Base-by-base conservation (phyloP, 2,888 invertebrate genomes). In the Scrobipalpa atriplicella region DNA sequence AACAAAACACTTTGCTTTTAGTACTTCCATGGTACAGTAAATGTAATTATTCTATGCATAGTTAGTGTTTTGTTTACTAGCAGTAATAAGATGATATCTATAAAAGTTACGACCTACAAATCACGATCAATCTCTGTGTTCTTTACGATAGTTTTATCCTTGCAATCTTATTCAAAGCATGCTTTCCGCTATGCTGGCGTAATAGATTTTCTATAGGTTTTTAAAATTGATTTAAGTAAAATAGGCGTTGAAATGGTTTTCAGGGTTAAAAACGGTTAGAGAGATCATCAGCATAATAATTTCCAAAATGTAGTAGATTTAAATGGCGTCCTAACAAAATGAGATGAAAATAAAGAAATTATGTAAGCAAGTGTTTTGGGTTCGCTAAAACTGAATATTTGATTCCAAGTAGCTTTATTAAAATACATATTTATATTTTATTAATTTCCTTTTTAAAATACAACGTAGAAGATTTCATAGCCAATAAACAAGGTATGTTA, bases 61-160 rank as follows among this genome's bases (percentile, higher is more conserved):
- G 21, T 56, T 36, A 38, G 58, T 38, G 38, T 58, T 58, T 58
- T 38, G 38, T 58, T 58, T 58, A 38, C 36, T 58, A 16, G n/a
- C 9, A 36, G 58, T 29, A 58, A 58, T 58, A 38, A 58, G 58
- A 58, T 58, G 58, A 58, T 58, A 58, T 58, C 58, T 58, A 58
- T 58, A 38, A 38, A 58, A 58, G 58, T 58, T 58, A 58, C 58
- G 58, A 58, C 38, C 38, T 16, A 16, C 8, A 38, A 16, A 38
- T 58, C 29, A 58, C 38, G 58, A 58, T 58, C 36, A 58, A 38
- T 38, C n/a, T 36, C n/a, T 36, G 10, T 16, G 36, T 36, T 58
- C 36, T 58, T 58, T 29, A 58, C 58, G 58, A 58, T 9, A 29
- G 29, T n/a, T 58, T 58, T 58, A 58, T 58, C 58, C 58, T 58